Evolutionary conservation across 1,140 invertebrate species (phyloP).

Genomic region (Euschistus heros): DNA sequence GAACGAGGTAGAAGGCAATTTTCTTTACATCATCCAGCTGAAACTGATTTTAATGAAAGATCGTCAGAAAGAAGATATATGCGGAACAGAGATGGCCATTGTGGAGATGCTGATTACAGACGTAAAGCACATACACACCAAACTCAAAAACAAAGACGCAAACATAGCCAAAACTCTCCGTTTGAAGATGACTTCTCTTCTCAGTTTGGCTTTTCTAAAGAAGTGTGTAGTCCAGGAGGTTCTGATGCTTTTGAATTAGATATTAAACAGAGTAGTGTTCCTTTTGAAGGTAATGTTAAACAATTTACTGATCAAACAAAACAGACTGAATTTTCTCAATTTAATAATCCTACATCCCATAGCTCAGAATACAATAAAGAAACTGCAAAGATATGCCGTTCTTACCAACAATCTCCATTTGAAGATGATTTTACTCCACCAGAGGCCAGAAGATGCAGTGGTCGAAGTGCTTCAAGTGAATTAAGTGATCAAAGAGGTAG

Average conservation of each 20-base stretch:
- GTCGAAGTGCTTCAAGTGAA: slow-evolving; percentile 33
- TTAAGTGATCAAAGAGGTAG: slow-evolving; percentile 31
- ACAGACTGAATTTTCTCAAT: neutral
- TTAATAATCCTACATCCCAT: neutral
- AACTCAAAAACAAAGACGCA: slow-evolving; percentile 26
- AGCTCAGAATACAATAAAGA: neutral
- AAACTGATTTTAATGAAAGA: slow-evolving; percentile 20
- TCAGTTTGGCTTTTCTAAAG: slow-evolving; percentile 30
- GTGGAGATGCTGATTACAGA: slow-evolving; percentile 19
- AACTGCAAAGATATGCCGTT: slow-evolving; percentile 18
- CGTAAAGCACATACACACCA: slow-evolving; percentile 23
- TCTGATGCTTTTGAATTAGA: slow-evolving; percentile 29
- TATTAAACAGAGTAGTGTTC: slow-evolving; percentile 28
- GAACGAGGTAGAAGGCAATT: slow-evolving; percentile 25
- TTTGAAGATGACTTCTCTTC: slow-evolving; percentile 60
- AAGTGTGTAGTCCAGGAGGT: slow-evolving; percentile 27
- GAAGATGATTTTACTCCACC: slow-evolving; percentile 59
- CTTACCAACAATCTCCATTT: slow-evolving; percentile 48
- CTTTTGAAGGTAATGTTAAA: slow-evolving; percentile 10
- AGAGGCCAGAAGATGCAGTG: slow-evolving; percentile 32
- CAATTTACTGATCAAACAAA: neutral
- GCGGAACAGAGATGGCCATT: slow-evolving; percentile 9
- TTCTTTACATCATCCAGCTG: slow-evolving; percentile 25
- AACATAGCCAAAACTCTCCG: slow-evolving; percentile 40
- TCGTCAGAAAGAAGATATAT: slow-evolving; percentile 13